Percentiles rank a stretch among this genome's conserved stretches.
phyloP scores from a whole-genome alignment of 2,797 vertebrate species.

The Lophius americanus region DNA sequence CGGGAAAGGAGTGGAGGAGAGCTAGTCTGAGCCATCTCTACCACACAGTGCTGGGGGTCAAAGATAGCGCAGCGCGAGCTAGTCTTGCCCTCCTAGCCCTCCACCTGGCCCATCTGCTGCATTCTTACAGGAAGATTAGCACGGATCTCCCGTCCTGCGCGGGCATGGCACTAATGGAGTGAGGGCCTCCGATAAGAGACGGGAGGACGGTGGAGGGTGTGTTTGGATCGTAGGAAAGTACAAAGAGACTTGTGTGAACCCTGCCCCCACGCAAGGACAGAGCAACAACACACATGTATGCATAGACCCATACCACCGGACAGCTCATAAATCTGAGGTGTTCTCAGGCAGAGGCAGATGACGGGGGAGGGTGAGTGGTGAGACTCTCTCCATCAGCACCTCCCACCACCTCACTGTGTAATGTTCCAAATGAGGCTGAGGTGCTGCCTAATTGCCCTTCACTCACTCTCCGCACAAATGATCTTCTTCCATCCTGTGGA shows the following conservation, averaged over 20 bases:
- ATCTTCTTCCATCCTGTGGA: conserved; percentile 6
- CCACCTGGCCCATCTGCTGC: conserved; percentile 80
- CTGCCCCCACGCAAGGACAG: conserved; percentile 72
- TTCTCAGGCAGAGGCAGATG: conserved; percentile 57
- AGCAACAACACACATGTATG: conserved; percentile 54
- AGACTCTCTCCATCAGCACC: conserved; percentile 75
- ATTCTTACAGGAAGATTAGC: conserved; percentile 84
- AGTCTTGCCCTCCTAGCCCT: conserved; percentile 68
- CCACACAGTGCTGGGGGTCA: conserved; percentile 75
- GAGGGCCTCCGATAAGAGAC: conserved; percentile 82
- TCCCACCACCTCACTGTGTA: conserved; percentile 61
- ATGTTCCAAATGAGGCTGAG: conserved; percentile 69
- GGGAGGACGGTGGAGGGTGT: conserved; percentile 63
- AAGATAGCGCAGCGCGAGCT: conserved; percentile 69
- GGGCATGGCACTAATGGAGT: conserved; percentile 85
- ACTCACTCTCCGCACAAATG: conserved; percentile 45
- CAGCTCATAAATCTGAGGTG: conserved; percentile 76
- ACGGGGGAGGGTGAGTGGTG: conserved; percentile 67
- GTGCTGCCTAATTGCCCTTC: conserved; percentile 71
- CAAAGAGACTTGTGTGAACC: conserved; percentile 75
- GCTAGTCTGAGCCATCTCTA: conserved; percentile 76
- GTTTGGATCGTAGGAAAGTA: conserved; percentile 70
- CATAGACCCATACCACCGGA: conserved; percentile 50
- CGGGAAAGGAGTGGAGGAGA: conserved; percentile 69
- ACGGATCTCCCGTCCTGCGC: conserved; percentile 78